Evolutionary conservation across 1,140 invertebrate species (phyloP), one percentile per base, ranked within the genome.

Genomic region (Leptinotarsa texana): DNA sequence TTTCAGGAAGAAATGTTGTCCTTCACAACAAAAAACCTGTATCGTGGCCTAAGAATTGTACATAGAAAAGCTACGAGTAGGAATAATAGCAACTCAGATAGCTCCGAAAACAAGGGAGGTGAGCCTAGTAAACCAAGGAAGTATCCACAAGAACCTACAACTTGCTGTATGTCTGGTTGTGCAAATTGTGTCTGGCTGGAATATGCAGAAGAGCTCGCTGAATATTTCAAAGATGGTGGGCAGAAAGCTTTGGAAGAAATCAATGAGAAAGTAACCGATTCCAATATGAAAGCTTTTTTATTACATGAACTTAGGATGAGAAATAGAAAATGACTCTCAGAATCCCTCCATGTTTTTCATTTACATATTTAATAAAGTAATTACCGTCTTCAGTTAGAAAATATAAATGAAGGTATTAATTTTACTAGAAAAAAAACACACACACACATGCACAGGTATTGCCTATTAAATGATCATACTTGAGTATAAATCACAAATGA

Each of bases 131-230:
- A 73, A 65, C 42, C 18, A 15, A 51, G 68, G 47, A 42, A 65
- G 27, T 73, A 65, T 65, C 91, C 91, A 1, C 86, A 89, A 70
- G 89, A 89, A 77, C 95, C 95, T 2, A 94, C 92, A 3, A 93
- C 88, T 49, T 99, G 97, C 84, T 99, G 97, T 79, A 94, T 94
- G 91, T 96, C 94, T 4, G 96, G 96, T 1, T 98, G 97, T 88
- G 87, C 92, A 1, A 98, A 98, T 83, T 99, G 97, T 86, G 96
- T 98, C 17, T 99, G 95, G 93, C 92, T 98, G 62, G 88, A 93
- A 48, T 98, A 98, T 87, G 96, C 95, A 0, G 92, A 97, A 80
- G 90, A 93, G 74, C 78, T 98, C 18, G 89, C 89, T 17, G 86
- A 91, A 63, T 88, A 92, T 67, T 91, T 94, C 79, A 86, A 89